These are phyloP conservation scores for Meloidogyne chitwoodi DNA, from an alignment of 1,140 invertebrate genomes.

Conservation along the genomic window DNA sequence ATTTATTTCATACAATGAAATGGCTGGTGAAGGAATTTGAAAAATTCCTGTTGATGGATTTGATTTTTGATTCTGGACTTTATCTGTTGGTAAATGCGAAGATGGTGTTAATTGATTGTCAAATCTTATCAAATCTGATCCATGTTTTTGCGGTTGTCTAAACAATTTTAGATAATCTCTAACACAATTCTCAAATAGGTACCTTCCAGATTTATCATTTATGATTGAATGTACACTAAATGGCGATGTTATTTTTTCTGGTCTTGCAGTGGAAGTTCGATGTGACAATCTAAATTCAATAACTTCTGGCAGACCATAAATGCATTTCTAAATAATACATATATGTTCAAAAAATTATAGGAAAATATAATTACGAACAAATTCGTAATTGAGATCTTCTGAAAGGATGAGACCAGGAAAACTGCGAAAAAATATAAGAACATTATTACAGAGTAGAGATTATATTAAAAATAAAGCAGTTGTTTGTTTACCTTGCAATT, in stretches of 20 bases:
- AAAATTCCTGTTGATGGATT: not conserved
- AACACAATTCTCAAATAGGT: not conserved
- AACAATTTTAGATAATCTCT: not conserved
- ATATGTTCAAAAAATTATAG: not conserved
- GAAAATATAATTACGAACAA: conserved; percentile 1
- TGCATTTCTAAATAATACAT: conserved; percentile 24
- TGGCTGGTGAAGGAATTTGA: not conserved
- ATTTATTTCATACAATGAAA: not conserved
- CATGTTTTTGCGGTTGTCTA: not conserved
- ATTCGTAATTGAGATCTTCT: conserved; percentile 52
- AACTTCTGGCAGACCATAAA: conserved; percentile 39
- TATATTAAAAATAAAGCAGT: too few species aligned
- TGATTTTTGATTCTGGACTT: not conserved
- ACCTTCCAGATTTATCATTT: not conserved
- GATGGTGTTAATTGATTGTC: not conserved
- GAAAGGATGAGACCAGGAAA: conserved; percentile 42
- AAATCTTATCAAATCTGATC: not conserved
- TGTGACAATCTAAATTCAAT: conserved; percentile 32
- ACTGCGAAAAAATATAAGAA: not conserved
- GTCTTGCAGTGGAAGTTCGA: conserved; percentile 16
- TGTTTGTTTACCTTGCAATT: conserved; percentile 19
- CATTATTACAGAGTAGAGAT: too few species aligned
- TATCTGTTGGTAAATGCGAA: not conserved
- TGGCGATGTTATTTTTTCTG: not conserved
- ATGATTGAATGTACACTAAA: not conserved